These are phyloP conservation scores for Sminthurides aquaticus DNA, from an alignment of 2,888 invertebrate genomes.

Conservation along the genomic window DNA sequence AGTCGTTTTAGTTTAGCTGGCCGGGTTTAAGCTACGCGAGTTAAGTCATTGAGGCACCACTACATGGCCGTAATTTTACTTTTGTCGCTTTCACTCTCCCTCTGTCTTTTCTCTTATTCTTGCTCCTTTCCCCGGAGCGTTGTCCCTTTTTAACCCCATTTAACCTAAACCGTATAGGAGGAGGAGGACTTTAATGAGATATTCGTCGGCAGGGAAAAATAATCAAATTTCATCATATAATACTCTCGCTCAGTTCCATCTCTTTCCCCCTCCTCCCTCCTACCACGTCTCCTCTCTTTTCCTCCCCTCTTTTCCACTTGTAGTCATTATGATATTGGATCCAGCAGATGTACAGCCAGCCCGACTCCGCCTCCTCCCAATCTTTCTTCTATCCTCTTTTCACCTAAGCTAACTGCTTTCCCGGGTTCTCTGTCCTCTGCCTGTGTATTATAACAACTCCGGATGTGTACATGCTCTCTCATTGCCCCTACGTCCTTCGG, in stretches of 20 bases:
- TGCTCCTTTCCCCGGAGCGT: constrained; percentile 19
- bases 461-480: no score
- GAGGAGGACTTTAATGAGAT: constrained; percentile 26
- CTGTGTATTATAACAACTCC: no score
- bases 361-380: not conserved
- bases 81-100: no score
- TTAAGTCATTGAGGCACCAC: no score
- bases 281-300: not conserved
- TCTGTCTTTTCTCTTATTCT: no score
- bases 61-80: no score
- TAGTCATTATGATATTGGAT: not conserved
- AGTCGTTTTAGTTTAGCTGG: no score
- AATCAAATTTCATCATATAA: constrained; percentile 27
- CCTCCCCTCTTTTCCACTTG: not conserved
- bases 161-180: constrained; percentile 16
- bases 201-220: constrained; percentile 25
- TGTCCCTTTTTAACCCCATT: constrained; percentile 26
- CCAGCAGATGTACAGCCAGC: not conserved
- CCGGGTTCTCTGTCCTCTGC: no score
- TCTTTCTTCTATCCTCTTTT: not conserved
- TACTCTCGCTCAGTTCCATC: constrained; percentile 4
- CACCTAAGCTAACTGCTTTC: no score
- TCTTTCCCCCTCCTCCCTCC: not conserved
- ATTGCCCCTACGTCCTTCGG: no score
- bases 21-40: no score